phyloP scores from a whole-genome alignment of 2,113 vertebrate species.

The Eubucco bourcierii region DNA sequence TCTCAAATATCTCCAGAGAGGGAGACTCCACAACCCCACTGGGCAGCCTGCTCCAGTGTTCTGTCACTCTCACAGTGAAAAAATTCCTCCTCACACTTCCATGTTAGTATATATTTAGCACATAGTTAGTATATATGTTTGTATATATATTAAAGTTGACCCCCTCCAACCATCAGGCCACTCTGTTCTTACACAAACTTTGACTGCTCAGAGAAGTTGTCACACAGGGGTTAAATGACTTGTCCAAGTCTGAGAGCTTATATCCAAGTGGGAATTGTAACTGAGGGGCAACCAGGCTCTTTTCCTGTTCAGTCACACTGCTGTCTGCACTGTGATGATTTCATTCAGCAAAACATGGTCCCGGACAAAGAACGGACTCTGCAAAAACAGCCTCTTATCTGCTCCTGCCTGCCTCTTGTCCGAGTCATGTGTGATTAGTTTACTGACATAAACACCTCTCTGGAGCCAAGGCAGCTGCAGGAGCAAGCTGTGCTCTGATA shows the following conservation, averaged over 20 bases:
- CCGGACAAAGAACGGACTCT: slow-evolving; percentile 59
- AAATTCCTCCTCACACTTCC: too few relatives aligned
- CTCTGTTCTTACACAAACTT: neutral
- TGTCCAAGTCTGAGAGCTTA: neutral
- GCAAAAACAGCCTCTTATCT: slow-evolving; percentile 67
- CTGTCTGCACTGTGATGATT: slow-evolving; percentile 46
- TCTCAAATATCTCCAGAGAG: too few relatives aligned
- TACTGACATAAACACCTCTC: slow-evolving; percentile 58
- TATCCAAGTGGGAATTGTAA: slow-evolving; percentile 19
- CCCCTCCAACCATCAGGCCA: neutral
- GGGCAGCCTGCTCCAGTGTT: too few relatives aligned
- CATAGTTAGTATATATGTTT: neutral
- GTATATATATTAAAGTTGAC: neutral
- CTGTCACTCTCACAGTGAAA: too few relatives aligned
- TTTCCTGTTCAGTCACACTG: slow-evolving; percentile 40
- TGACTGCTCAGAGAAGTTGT: neutral
- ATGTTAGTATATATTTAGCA: too few relatives aligned
- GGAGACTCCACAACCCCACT: too few relatives aligned
- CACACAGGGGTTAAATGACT: slow-evolving; percentile 8
- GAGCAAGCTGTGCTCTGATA: slow-evolving; percentile 48
- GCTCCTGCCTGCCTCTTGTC: slow-evolving; percentile 64
- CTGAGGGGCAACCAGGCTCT: slow-evolving; percentile 16
- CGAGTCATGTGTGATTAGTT: slow-evolving; percentile 64
- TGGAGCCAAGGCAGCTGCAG: slow-evolving; percentile 57
- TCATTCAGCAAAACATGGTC: slow-evolving; percentile 62